Percentiles rank a stretch among this genome's conserved stretches.
Conservation (phyloP, 1,140 invertebrate species). For the Drosophila melanica region DNA sequence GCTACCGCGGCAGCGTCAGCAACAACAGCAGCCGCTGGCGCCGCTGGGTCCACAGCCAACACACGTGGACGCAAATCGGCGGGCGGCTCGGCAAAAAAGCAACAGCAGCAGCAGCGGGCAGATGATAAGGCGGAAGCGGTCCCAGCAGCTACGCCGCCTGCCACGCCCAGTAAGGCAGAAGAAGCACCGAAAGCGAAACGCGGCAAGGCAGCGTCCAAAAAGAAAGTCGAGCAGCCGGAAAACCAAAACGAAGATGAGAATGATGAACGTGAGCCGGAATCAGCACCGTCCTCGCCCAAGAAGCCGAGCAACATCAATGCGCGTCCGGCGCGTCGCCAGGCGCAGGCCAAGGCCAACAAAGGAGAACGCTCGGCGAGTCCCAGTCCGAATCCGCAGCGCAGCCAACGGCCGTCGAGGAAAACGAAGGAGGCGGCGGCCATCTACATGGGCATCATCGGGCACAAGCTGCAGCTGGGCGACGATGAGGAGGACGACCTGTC, state of each 20-base stretch:
- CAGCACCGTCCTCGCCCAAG: slow-evolving; percentile 54
- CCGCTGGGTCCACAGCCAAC: slow-evolving; percentile 5
- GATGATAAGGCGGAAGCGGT: slow-evolving; percentile 5
- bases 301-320: slow-evolving; percentile 41
- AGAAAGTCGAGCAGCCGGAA: slow-evolving; percentile 22
- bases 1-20: slow-evolving; percentile 20
- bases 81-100: slow-evolving; percentile 40
- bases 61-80: slow-evolving; percentile 60
- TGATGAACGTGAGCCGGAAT: slow-evolving; percentile 34
- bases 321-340: slow-evolving; percentile 53
- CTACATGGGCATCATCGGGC: slow-evolving; percentile 90
- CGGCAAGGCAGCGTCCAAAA: slow-evolving; percentile 30
- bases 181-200: slow-evolving; percentile 18
- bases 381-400: slow-evolving; percentile 50
- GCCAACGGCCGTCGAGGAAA: slow-evolving; percentile 87
- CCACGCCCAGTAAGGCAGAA: neutral
- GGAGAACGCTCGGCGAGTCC: slow-evolving; percentile 8
- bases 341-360: slow-evolving; percentile 46
- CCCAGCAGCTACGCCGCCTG: neutral
- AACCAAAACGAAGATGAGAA: slow-evolving; percentile 35
- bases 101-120: slow-evolving; percentile 15
- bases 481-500: slow-evolving; percentile 87
- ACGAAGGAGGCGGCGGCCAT: slow-evolving; percentile 90
- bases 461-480: slow-evolving; percentile 87
- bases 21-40: slow-evolving; percentile 3